phyloP scores from a whole-genome alignment of 2,888 invertebrate genomes.

The Eristalinus sepulchralis region DNA sequence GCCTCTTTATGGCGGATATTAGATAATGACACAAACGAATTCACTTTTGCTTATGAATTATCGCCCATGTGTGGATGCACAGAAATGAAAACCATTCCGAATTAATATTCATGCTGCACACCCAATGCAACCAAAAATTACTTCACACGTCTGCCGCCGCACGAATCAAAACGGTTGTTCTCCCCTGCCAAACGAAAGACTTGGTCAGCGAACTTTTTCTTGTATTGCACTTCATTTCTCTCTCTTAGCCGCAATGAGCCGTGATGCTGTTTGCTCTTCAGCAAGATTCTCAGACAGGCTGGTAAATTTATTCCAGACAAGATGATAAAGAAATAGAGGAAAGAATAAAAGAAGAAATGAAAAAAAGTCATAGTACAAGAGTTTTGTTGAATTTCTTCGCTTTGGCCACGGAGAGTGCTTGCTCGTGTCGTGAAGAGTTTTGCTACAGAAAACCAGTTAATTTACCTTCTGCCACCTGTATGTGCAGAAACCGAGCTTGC shows the following conservation, averaged over 20 bases:
- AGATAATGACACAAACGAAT: slow-evolving; percentile 26
- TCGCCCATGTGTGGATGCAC: slow-evolving; percentile 15
- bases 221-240: not conserved
- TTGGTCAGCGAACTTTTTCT: slow-evolving; percentile 41
- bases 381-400: slow-evolving; percentile 59
- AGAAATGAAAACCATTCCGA: slow-evolving; percentile 9
- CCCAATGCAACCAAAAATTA: slow-evolving; percentile 43
- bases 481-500: slow-evolving; percentile 42
- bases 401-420: slow-evolving; percentile 10
- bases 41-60: slow-evolving; percentile 36
- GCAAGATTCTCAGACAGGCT: not conserved
- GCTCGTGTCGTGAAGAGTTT: slow-evolving; percentile 23
- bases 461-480: slow-evolving; percentile 56
- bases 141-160: slow-evolving; percentile 23
- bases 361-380: slow-evolving; percentile 16
- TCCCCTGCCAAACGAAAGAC: slow-evolving; percentile 65
- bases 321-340: slow-evolving; percentile 13
- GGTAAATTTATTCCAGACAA: not conserved
- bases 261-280: not conserved
- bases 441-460: slow-evolving; percentile 67
- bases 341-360: slow-evolving; percentile 26
- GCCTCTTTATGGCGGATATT: slow-evolving; percentile 16
- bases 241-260: slow-evolving; percentile 2
- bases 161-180: slow-evolving; percentile 26
- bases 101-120: slow-evolving; percentile 62